A percentile compares a stretch with the other conserved stretches of the same genome.
Evolutionary conservation across 2,113 vertebrate genomes (phyloP).

Genomic region (Phalacrocorax carbo): DNA sequence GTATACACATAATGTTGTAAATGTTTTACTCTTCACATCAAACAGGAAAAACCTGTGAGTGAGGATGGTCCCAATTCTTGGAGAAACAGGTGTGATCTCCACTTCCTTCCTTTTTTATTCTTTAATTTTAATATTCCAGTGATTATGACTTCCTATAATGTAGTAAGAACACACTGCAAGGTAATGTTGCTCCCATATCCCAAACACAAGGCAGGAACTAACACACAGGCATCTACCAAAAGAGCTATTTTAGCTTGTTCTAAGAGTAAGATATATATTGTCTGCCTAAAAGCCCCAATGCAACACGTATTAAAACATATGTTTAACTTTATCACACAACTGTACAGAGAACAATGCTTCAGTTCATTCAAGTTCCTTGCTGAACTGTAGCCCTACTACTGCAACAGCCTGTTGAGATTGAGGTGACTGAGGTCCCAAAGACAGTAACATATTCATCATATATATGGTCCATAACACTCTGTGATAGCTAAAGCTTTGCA

Average conservation of each 20-base stretch:
- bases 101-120: neutral
- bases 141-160: neutral
- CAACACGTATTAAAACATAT: neutral
- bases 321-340: neutral
- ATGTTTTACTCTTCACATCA: neutral
- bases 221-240: neutral
- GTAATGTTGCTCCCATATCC: neutral
- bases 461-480: neutral
- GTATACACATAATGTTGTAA: neutral
- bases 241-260: neutral
- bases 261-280: neutral
- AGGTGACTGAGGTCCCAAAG: neutral
- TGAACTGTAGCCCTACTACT: neutral
- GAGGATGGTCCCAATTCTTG: neutral
- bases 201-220: neutral
- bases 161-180: neutral
- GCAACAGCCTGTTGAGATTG: neutral
- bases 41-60: neutral
- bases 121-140: neutral
- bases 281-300: neutral
- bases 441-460: neutral
- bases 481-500: neutral
- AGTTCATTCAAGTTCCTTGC: neutral
- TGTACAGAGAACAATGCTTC: neutral
- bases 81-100: neutral